phyloP scores from a whole-genome alignment of 1,140 invertebrate genomes.

The Lasaia peninsularis region DNA sequence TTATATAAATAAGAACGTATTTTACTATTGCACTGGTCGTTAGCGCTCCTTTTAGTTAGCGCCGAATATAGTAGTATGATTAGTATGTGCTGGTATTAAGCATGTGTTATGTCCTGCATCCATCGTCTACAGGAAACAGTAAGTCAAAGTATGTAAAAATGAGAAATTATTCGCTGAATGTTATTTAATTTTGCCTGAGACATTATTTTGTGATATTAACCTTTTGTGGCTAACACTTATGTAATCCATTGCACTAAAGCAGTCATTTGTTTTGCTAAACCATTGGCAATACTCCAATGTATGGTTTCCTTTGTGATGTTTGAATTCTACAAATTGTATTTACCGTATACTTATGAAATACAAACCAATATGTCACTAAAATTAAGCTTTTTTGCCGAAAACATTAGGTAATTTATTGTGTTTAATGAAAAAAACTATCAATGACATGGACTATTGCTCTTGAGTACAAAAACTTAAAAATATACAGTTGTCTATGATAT shows the following conservation, averaged over 20 bases:
- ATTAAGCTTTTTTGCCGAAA: conserved; percentile 17
- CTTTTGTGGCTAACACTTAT: conserved; percentile 69
- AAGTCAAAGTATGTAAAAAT: conserved; percentile 79
- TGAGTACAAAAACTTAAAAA: too few species aligned
- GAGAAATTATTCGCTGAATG: conserved; percentile 46
- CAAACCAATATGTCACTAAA: conserved; percentile 5
- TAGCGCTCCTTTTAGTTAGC: conserved; percentile 1
- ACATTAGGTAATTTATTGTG: conserved; percentile 4
- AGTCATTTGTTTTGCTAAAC: conserved; percentile 50
- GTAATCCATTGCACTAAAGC: conserved; percentile 40
- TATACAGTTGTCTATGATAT: too few species aligned
- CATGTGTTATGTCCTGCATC: conserved; percentile 75
- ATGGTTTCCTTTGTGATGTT: background rate
- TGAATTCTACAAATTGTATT: background rate
- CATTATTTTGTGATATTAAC: conserved; percentile 54
- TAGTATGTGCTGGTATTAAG: conserved; percentile 62
- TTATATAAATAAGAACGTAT: too few species aligned
- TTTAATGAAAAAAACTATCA: conserved; percentile 6
- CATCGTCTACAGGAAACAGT: conserved; percentile 82
- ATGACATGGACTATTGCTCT: too few species aligned
- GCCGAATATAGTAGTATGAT: conserved; percentile 33
- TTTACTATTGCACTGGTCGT: background rate
- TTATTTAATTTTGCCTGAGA: conserved; percentile 60
- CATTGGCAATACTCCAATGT: conserved; percentile 21
- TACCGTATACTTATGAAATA: conserved; percentile 6